Conservation (phyloP, 2,113 vertebrate species). For the Halichoeres trimaculatus region DNA sequence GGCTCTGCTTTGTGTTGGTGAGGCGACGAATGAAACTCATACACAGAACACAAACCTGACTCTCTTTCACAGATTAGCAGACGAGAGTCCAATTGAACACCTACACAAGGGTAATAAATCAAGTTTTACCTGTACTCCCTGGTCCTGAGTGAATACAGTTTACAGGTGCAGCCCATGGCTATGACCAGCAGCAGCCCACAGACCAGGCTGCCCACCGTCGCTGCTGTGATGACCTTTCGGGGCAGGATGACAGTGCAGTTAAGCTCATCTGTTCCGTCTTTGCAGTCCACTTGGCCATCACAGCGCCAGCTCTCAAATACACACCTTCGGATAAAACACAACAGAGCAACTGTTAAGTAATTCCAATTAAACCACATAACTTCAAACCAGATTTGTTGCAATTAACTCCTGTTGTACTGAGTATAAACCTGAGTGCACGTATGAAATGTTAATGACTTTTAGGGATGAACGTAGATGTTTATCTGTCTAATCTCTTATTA, state of each 20-base stretch:
- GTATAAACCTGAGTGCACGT: no score
- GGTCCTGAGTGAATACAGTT: conserved; percentile 89
- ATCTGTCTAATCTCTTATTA: no score
- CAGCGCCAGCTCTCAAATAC: conserved; percentile 94
- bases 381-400: background rate
- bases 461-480: no score
- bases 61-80: background rate
- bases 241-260: conserved; percentile 89
- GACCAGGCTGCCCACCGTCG: conserved; percentile 90
- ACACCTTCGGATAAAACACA: conserved; percentile 80
- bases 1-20: conserved; percentile 8
- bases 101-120: no score
- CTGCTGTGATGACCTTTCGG: conserved; percentile 91
- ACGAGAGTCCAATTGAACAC: no score
- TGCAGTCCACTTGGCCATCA: conserved; percentile 91
- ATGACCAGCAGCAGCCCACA: conserved; percentile 91
- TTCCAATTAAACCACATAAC: background rate
- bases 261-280: conserved; percentile 89
- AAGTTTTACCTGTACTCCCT: conserved; percentile 89
- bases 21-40: conserved; percentile 18
- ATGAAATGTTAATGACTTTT: no score
- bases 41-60: conserved; percentile 15
- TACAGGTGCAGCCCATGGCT: conserved; percentile 92
- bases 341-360: background rate
- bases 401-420: no score